Evolutionary conservation across 2,797 vertebrate genomes (phyloP).

Genomic region (Danio choprae): DNA sequence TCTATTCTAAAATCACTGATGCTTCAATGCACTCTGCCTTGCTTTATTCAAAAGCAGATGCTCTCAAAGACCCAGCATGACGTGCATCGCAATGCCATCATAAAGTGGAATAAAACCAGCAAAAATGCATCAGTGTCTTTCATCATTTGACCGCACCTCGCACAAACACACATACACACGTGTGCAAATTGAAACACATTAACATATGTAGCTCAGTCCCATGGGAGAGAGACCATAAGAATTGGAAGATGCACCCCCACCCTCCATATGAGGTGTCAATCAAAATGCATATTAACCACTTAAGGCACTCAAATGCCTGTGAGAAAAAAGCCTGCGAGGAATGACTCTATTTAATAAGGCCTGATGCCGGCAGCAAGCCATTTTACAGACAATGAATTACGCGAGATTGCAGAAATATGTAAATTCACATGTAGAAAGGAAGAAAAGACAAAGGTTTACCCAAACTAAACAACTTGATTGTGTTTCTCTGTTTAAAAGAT

Average conservation of each 20-base stretch:
- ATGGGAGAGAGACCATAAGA: slow-evolving; percentile 47
- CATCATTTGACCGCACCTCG: background rate
- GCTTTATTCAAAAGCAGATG: slow-evolving; percentile 44
- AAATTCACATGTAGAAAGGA: background rate
- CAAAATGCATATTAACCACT: slow-evolving; percentile 57
- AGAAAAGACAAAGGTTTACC: slow-evolving; percentile 11
- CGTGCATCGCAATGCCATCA: slow-evolving; percentile 27
- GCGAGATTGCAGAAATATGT: background rate
- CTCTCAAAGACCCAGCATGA: slow-evolving; percentile 43
- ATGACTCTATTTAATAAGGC: slow-evolving; percentile 37
- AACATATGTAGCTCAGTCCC: slow-evolving; percentile 44
- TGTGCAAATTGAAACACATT: slow-evolving; percentile 37
- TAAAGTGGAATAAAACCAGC: slow-evolving; percentile 22
- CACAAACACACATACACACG: slow-evolving; percentile 23
- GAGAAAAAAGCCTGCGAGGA: slow-evolving; percentile 13
- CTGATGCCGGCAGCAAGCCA: slow-evolving; percentile 14
- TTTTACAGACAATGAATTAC: slow-evolving; percentile 4
- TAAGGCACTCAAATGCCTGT: slow-evolving; percentile 23
- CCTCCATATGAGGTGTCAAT: slow-evolving; percentile 42
- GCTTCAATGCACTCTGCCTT: background rate
- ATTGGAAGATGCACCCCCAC: slow-evolving; percentile 19
- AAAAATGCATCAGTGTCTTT: slow-evolving; percentile 35
- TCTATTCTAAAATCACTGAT: background rate
- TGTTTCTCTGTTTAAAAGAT: background rate
- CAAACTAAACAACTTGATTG: background rate